Base-by-base conservation (phyloP, 2,888 invertebrate species). In the Pecten maximus region DNA sequence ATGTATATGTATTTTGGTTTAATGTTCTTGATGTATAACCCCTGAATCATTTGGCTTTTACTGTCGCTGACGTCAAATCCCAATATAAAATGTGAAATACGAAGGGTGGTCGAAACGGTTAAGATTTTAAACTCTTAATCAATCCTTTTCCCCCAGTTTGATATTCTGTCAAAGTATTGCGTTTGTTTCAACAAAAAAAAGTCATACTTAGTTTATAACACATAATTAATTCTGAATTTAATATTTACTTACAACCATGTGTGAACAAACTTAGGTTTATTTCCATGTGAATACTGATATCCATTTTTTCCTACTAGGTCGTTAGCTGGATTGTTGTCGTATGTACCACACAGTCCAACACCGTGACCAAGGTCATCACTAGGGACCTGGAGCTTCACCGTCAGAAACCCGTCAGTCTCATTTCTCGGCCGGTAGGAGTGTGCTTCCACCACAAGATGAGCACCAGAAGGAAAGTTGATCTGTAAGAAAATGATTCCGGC, bases 321-420 rank as follows among this genome's bases (percentile, higher is more conserved):
- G 90, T 93, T 91, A 88, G 90, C 90, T 23, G 50, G 87, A 40
- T 93, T 60, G 19, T 87, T 87, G 87, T 94, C 91, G 88, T 88
- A 92, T 35, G 86, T 28, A 35, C 94, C 94, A 91, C 93, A 94
- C 60, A 93, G 89, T n/a, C 94, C 94, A 91, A 88, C 19, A 19
- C 86, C 40, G 39, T 87, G 74, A 6, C 87, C 90, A 16, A 54
- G 28, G 40, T 88, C 44, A 50, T 88, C 89, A 0, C 88, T n/a
- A 44, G 88, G 89, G 40, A 60, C 89, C 39, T 90, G 90, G n/a
- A 90, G 35, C 19, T 88, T 44, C 10, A 90, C 44, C 10, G 88
- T 86, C n/a, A 90, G 44, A 39, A 40, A 50, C 10, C 89, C 89
- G n/a, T 90, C 89, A 2, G 39, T 54, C 40, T 90, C 89, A 12